Percentiles rank a stretch among this genome's conserved stretches.
phyloP scores from a whole-genome alignment of 2,797 vertebrate genomes.

The Pitangus sulphuratus region DNA sequence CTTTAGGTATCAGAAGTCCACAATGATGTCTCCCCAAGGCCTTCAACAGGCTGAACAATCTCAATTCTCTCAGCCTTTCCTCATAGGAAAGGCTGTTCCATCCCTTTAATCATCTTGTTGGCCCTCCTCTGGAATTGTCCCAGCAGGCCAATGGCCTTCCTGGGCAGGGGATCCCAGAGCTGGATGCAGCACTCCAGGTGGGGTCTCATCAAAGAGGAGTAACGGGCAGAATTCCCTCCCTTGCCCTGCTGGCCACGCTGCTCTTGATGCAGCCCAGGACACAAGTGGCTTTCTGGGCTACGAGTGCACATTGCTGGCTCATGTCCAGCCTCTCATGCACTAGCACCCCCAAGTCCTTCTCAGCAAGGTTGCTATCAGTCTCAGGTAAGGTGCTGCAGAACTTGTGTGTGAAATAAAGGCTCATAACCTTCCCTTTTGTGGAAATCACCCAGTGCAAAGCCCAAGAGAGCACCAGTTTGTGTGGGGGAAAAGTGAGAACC shows the following conservation, averaged over 20 bases:
- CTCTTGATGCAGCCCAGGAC: not conserved
- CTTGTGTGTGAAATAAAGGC: not conserved
- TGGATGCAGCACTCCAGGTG: not conserved
- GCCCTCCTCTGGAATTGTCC: accelerated
- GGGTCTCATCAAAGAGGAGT: not conserved
- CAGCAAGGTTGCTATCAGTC: accelerated
- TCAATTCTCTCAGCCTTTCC: not conserved
- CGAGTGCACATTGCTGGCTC: not conserved
- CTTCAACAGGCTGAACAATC: not conserved
- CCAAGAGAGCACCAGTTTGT: not conserved
- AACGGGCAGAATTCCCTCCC: not conserved
- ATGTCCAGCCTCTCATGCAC: not conserved
- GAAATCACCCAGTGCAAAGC: not conserved
- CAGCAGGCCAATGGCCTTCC: too few relatives aligned
- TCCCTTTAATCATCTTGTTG: not conserved
- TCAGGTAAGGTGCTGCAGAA: not conserved
- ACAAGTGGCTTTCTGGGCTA: accelerated
- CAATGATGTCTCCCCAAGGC: not conserved
- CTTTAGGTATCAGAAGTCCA: not conserved
- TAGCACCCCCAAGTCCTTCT: too few relatives aligned
- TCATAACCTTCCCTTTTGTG: not conserved
- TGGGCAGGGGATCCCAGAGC: not conserved
- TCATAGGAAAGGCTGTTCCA: not conserved
- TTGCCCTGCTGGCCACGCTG: accelerated
- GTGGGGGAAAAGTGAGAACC: not conserved